These are phyloP conservation scores for Dreissena polymorpha DNA, from an alignment of 1,140 invertebrate genomes.

Conservation along the genomic window DNA sequence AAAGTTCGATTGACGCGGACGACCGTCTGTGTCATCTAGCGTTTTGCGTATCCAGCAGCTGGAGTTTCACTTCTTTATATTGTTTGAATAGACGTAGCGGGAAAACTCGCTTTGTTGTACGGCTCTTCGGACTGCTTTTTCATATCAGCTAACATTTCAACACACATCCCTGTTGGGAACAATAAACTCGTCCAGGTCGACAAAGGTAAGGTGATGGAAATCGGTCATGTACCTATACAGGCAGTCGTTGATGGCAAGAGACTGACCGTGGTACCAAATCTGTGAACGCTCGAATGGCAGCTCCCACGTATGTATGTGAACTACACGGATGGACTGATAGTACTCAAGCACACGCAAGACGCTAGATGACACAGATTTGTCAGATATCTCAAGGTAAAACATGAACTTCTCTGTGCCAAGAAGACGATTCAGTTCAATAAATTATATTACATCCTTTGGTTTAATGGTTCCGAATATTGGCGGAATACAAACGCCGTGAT, in stretches of 20 bases:
- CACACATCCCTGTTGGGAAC: slow-evolving; percentile 59
- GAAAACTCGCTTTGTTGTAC: slow-evolving; percentile 10
- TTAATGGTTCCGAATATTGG: slow-evolving; percentile 63
- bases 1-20: slow-evolving; percentile 32
- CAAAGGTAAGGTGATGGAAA: slow-evolving; percentile 62
- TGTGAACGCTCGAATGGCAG: slow-evolving; percentile 51
- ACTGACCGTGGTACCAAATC: slow-evolving; percentile 71
- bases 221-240: slow-evolving; percentile 64
- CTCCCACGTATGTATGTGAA: slow-evolving; percentile 55
- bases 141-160: slow-evolving; percentile 45
- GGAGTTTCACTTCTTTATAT: too few relatives aligned
- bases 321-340: slow-evolving; percentile 51
- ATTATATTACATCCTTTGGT: slow-evolving; percentile 62
- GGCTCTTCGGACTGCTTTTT: background rate
- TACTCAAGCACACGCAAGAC: slow-evolving; percentile 55
- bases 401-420: slow-evolving; percentile 66
- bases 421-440: slow-evolving; percentile 65
- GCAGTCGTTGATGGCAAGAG: slow-evolving; percentile 72
- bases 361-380: slow-evolving; percentile 43
- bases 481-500: slow-evolving; percentile 82
- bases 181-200: slow-evolving; percentile 71
- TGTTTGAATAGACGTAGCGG: slow-evolving; percentile 36
- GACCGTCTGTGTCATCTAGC: too few relatives aligned
- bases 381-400: slow-evolving; percentile 57
- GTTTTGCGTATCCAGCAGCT: too few relatives aligned